Percentiles rank a stretch among this genome's conserved stretches.
phyloP scores from a whole-genome alignment of 2,888 invertebrate genomes.

The Meliscaeva auricollis region DNA sequence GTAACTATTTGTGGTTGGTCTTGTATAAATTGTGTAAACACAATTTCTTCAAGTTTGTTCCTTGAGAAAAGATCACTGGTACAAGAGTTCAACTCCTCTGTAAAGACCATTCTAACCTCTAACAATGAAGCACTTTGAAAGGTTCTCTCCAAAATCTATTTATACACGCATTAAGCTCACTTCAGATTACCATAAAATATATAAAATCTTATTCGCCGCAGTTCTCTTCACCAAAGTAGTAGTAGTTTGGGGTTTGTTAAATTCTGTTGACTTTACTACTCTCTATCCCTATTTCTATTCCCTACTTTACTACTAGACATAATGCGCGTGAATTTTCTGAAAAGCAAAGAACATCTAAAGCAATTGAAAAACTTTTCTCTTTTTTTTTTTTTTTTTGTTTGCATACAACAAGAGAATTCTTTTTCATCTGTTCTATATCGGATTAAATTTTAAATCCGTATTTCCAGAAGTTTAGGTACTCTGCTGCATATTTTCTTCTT shows the following conservation, averaged over 20 bases:
- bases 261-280: constrained; percentile 47
- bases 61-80: too few relatives aligned
- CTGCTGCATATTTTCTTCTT: constrained; percentile 23
- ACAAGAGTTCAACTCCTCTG: too few relatives aligned
- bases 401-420: constrained; percentile 1
- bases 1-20: too few relatives aligned
- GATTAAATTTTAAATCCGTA: constrained; percentile 64
- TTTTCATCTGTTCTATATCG: constrained; percentile 38
- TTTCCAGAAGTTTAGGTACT: constrained; percentile 21
- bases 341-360: too few relatives aligned
- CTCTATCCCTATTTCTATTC: too few relatives aligned
- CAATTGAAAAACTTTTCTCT: constrained; percentile 32
- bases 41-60: too few relatives aligned
- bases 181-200: too few relatives aligned
- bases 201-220: constrained; percentile 8
- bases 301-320: constrained; percentile 1
- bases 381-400: neutral
- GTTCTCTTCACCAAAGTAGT: constrained; percentile 28
- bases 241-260: constrained; percentile 11
- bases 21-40: too few relatives aligned
- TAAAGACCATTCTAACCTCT: too few relatives aligned
- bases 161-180: too few relatives aligned
- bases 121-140: too few relatives aligned
- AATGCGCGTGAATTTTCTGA: constrained; percentile 23
- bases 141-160: too few relatives aligned